These are phyloP conservation scores for Drosophila fuyamai DNA, from an alignment of 1,140 invertebrate genomes.

Conservation along the genomic window DNA sequence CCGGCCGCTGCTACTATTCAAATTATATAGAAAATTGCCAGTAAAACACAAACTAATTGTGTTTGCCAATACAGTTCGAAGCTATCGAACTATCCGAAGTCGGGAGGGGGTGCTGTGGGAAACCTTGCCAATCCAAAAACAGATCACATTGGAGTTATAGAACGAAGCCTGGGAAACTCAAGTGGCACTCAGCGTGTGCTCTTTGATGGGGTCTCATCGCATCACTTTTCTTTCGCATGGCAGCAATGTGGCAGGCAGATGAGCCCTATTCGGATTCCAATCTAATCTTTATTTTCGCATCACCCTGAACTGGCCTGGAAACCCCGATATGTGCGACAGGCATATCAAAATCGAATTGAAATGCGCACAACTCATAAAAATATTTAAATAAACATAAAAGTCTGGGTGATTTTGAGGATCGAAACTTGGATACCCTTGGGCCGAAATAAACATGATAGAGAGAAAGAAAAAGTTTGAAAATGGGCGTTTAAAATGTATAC, in stretches of 20 bases:
- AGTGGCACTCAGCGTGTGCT: conserved; percentile 52
- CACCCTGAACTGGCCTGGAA: conserved; percentile 43
- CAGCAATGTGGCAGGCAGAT: conserved; percentile 73
- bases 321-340: conserved; percentile 55
- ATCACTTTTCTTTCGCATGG: conserved; percentile 11
- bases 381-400: conserved; percentile 24
- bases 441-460: background rate
- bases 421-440: conserved; percentile 21
- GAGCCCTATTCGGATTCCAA: conserved; percentile 37
- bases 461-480: background rate
- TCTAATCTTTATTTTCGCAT: conserved; percentile 41
- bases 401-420: background rate
- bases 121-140: conserved; percentile 13
- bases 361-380: conserved; percentile 67
- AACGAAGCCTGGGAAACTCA: conserved; percentile 64
- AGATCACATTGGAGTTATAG: conserved; percentile 33
- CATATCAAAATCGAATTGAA: conserved; percentile 74
- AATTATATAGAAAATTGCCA: conserved; percentile 77
- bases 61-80: conserved; percentile 36
- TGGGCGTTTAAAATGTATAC: background rate
- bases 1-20: conserved; percentile 66
- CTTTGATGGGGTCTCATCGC: conserved; percentile 35
- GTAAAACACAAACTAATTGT: conserved; percentile 79
- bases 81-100: background rate
- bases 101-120: conserved; percentile 48